Evolutionary conservation across 2,797 vertebrate genomes (phyloP).

Genomic region (Chromis chromis): DNA sequence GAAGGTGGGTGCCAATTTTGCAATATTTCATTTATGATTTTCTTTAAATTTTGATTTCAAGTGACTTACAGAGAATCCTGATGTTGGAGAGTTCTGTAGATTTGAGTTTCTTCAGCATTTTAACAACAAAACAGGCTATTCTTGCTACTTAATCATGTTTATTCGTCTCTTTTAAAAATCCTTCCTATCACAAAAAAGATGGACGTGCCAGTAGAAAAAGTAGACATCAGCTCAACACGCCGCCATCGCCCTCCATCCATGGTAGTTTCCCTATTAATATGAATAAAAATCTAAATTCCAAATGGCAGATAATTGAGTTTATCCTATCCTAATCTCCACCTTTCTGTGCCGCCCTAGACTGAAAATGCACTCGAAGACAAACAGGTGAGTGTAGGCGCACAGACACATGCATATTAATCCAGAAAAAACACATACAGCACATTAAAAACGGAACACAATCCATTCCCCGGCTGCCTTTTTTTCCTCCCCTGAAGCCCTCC

Average conservation of each 20-base stretch:
- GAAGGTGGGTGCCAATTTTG: conserved; percentile 63
- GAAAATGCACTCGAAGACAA: conserved; percentile 56
- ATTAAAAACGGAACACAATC: conserved; percentile 24
- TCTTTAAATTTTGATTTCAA: too few species aligned
- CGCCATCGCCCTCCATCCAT: background rate
- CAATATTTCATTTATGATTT: background rate
- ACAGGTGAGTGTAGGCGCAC: conserved; percentile 65
- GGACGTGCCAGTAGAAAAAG: conserved; percentile 68
- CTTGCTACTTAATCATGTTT: conserved; percentile 31
- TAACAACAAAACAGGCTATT: background rate
- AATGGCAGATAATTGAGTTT: conserved; percentile 15
- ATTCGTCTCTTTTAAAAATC: conserved; percentile 11
- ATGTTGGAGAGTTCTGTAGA: too few species aligned
- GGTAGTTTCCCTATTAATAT: background rate
- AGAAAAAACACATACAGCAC: conserved; percentile 6
- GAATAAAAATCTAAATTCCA: conserved; percentile 20
- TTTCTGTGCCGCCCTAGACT: conserved; percentile 49
- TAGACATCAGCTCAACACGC: conserved; percentile 48
- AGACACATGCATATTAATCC: conserved; percentile 27
- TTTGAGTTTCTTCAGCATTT: too few species aligned
- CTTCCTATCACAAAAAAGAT: conserved; percentile 59
- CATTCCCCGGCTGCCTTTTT: conserved; percentile 20
- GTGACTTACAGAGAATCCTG: too few species aligned
- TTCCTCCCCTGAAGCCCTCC: conserved; percentile 47
- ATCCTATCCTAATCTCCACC: conserved; percentile 42